Percentiles rank a stretch among this genome's conserved stretches.
Evolutionary conservation across 2,797 vertebrate genomes (phyloP).

Genomic region (Enteromius thamalakanensis): DNA sequence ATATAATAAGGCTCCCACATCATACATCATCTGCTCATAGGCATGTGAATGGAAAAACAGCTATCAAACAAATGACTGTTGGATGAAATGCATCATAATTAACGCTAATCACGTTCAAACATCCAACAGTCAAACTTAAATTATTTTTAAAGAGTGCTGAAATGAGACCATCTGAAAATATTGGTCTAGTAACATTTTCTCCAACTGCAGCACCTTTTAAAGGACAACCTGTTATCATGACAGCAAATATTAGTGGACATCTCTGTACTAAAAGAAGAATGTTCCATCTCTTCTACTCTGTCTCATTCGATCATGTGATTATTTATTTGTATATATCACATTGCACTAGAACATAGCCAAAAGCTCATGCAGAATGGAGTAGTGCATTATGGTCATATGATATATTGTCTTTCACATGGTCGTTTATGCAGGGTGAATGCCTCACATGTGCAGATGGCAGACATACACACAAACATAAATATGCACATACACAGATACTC

Average conservation of each 20-base stretch:
- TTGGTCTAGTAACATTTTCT: not conserved
- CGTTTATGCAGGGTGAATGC: conserved; percentile 1
- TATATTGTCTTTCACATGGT: conserved; percentile 29
- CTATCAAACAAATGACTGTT: not conserved
- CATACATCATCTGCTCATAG: not conserved
- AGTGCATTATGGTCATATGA: conserved; percentile 13
- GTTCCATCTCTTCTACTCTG: conserved; percentile 12
- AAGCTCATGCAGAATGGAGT: not conserved
- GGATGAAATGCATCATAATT: not conserved
- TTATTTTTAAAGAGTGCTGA: not conserved
- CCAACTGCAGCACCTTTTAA: not conserved
- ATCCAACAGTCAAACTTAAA: no score
- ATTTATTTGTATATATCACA: not conserved
- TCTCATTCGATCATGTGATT: not conserved
- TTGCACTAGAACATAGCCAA: conserved; percentile 1
- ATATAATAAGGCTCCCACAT: not conserved
- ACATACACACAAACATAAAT: not conserved
- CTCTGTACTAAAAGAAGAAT: not conserved
- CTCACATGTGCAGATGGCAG: not conserved
- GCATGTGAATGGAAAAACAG: not conserved
- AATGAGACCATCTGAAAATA: not conserved
- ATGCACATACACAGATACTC: conserved; percentile 20
- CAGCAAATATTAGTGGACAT: not conserved
- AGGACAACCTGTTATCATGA: conserved; percentile 17
- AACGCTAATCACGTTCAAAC: no score